A percentile compares a stretch with the other conserved stretches of the same genome.
phyloP scores from a whole-genome alignment of 2,888 invertebrate species.

The Atrina japonica region DNA sequence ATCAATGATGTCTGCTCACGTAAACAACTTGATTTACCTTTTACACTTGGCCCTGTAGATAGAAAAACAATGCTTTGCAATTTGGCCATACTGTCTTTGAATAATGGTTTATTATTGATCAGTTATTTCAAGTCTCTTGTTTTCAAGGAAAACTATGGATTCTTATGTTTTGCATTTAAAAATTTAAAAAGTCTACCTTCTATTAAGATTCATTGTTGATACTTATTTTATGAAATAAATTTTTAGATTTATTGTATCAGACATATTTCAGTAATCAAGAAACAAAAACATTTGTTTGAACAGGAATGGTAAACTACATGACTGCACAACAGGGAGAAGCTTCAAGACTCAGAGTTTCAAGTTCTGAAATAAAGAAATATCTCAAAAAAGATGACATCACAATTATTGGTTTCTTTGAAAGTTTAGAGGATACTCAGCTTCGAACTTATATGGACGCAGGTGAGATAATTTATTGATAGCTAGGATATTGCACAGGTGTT shows the following conservation, averaged over 20 bases:
- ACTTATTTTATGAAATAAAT: too few relatives aligned
- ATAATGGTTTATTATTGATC: too few relatives aligned
- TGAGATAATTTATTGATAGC: conserved; percentile 47
- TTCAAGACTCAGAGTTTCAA: conserved; percentile 73
- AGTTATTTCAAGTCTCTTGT: too few relatives aligned
- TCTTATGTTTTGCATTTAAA: too few relatives aligned
- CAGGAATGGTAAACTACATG: conserved; percentile 83
- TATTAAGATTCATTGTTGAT: too few relatives aligned
- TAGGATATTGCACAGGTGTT: neutral
- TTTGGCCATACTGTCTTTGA: too few relatives aligned
- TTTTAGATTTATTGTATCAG: too few relatives aligned
- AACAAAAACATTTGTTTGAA: conserved; percentile 17
- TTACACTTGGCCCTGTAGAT: neutral
- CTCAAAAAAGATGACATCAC: conserved; percentile 81
- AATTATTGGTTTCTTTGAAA: conserved; percentile 83
- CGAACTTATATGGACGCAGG: conserved; percentile 81
- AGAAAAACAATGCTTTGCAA: too few relatives aligned
- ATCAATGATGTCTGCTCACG: too few relatives aligned
- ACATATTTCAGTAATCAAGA: too few relatives aligned
- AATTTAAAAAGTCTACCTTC: too few relatives aligned
- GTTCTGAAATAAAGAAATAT: conserved; percentile 78
- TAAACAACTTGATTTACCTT: neutral
- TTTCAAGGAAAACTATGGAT: too few relatives aligned
- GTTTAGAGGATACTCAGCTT: conserved; percentile 79
- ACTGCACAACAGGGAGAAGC: conserved; percentile 81